phyloP scores from a whole-genome alignment of 2,888 invertebrate genomes.

The Tetranychus piercei region DNA sequence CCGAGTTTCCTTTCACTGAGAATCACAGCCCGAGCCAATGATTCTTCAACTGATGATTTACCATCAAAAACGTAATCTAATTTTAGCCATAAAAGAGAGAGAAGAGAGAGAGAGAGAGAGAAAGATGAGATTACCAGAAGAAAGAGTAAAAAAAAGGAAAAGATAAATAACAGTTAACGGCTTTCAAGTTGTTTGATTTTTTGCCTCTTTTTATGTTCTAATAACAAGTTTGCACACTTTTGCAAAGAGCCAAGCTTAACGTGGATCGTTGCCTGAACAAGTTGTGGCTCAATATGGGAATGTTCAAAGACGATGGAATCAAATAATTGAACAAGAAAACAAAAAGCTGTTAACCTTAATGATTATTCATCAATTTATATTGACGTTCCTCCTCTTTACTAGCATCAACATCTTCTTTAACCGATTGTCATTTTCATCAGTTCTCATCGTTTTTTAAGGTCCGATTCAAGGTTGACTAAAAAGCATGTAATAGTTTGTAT shows the following conservation, averaged over 20 bases:
- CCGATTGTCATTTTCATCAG: too few relatives aligned
- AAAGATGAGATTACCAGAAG: neutral
- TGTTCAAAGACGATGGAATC: neutral
- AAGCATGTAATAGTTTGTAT: too few relatives aligned
- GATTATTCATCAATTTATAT: neutral
- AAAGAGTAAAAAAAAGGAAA: neutral
- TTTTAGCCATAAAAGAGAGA: neutral
- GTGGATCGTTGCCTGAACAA: too few relatives aligned
- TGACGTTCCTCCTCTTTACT: neutral
- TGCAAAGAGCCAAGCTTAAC: too few relatives aligned
- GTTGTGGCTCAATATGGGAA: neutral
- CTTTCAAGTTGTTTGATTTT: too few relatives aligned
- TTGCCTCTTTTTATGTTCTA: too few relatives aligned
- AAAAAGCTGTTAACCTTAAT: neutral
- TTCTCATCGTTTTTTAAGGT: too few relatives aligned
- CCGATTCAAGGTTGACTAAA: too few relatives aligned
- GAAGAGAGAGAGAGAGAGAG: neutral
- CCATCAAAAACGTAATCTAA: conserved; percentile 28
- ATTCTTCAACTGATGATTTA: conserved; percentile 27
- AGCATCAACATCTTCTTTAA: neutral
- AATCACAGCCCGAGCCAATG: conserved; percentile 26
- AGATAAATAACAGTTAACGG: neutral
- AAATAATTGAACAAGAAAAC: neutral
- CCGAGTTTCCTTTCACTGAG: conserved; percentile 26
- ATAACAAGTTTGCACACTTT: too few relatives aligned